Conservation (phyloP, 2,113 vertebrate genomes). For the Myrmecobius fasciatus region DNA sequence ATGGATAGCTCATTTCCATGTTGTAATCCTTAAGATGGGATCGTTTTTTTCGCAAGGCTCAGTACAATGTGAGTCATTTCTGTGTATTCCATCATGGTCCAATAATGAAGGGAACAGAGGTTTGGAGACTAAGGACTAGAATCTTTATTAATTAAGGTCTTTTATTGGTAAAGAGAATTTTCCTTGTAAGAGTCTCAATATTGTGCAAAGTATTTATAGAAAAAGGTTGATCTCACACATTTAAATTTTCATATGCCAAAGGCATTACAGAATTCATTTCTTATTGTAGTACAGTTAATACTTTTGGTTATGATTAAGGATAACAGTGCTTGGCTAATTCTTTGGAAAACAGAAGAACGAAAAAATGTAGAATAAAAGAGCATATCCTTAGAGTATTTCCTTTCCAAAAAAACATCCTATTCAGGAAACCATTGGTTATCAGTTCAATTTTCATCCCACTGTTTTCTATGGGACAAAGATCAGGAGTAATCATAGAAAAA, state of each 20-base stretch:
- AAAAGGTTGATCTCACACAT: slow-evolving; percentile 24
- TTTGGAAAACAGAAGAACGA: slow-evolving; percentile 24
- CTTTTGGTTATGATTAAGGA: slow-evolving; percentile 37
- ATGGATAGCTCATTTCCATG: slow-evolving; percentile 79
- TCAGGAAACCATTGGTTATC: slow-evolving; percentile 36
- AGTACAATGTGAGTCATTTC: slow-evolving; percentile 45
- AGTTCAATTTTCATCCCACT: not conserved
- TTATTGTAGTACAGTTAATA: slow-evolving; percentile 33
- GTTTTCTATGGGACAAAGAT: not conserved
- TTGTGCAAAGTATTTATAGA: slow-evolving; percentile 9
- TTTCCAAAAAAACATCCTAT: slow-evolving; percentile 6
- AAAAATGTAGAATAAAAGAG: not conserved
- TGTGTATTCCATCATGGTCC: slow-evolving; percentile 66
- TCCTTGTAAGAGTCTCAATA: slow-evolving; percentile 46
- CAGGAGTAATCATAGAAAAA: not conserved
- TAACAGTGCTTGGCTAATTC: slow-evolving; percentile 6
- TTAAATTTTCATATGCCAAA: slow-evolving; percentile 48
- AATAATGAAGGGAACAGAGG: slow-evolving; percentile 49
- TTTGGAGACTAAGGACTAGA: slow-evolving; percentile 60
- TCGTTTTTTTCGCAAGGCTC: not conserved
- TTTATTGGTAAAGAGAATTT: slow-evolving; percentile 48
- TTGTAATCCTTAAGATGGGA: slow-evolving; percentile 75
- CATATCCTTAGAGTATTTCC: not conserved
- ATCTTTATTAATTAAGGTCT: slow-evolving; percentile 65
- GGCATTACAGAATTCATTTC: slow-evolving; percentile 25